Percentiles rank a stretch among this genome's conserved stretches.
phyloP scores from a whole-genome alignment of 2,113 vertebrate species.

The Phycodurus eques region DNA sequence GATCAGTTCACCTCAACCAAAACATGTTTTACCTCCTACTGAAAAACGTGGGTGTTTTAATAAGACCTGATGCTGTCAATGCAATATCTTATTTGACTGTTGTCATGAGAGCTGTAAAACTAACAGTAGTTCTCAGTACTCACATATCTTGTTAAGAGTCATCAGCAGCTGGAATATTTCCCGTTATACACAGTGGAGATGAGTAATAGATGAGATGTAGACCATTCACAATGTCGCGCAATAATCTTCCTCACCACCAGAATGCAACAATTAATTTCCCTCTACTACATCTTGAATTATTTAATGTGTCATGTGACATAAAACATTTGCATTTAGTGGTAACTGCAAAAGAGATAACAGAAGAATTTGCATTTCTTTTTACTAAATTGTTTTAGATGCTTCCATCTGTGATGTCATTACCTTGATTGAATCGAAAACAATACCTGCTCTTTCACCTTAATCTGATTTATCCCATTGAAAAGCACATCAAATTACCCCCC shows the following conservation, averaged over 20 bases:
- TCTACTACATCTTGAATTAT: not conserved
- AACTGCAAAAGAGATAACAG: not conserved
- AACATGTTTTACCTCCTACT: not conserved
- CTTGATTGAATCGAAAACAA: not conserved
- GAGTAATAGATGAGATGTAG: constrained; percentile 7
- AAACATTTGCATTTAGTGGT: not conserved
- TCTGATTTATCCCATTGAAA: too few species aligned
- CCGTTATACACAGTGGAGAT: not conserved
- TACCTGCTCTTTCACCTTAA: not conserved
- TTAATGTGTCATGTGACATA: not conserved
- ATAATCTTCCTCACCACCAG: not conserved
- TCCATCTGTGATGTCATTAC: not conserved
- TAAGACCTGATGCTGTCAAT: not conserved
- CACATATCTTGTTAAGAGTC: constrained; percentile 4
- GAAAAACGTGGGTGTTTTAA: not conserved
- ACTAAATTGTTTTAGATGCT: not conserved
- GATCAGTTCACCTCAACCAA: not conserved
- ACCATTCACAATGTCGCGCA: constrained; percentile 3
- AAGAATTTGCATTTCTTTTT: not conserved
- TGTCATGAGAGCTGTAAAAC: constrained; percentile 14
- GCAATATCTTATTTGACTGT: constrained; percentile 5
- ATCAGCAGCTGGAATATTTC: not conserved
- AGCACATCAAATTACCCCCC: not conserved
- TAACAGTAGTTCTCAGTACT: constrained; percentile 4
- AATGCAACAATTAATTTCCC: constrained; percentile 17